These are phyloP conservation scores for Cryptomyrus ogoouensis DNA, from an alignment of 2,113 vertebrate species.

Conservation along the genomic window DNA sequence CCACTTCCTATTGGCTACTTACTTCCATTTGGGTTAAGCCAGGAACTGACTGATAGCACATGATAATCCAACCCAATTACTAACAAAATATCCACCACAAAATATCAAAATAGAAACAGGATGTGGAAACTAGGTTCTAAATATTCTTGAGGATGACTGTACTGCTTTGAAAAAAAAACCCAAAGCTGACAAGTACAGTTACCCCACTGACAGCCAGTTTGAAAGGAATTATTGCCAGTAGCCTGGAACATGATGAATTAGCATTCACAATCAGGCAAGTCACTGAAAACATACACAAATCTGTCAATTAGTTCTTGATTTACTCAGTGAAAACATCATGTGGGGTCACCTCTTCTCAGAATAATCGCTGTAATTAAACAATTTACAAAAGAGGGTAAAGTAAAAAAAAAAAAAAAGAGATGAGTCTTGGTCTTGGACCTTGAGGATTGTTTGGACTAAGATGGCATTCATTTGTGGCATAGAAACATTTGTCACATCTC, in stretches of 20 bases:
- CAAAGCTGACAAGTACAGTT: background rate
- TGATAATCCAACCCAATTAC: background rate
- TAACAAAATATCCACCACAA: background rate
- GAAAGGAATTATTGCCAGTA: background rate
- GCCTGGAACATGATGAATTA: background rate
- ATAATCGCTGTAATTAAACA: background rate
- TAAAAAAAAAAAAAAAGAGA: background rate
- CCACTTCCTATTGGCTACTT: background rate
- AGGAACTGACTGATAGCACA: background rate
- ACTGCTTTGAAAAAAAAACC: background rate
- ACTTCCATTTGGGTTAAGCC: background rate
- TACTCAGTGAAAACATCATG: background rate
- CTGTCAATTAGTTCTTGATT: conserved; percentile 7
- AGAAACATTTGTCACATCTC: background rate
- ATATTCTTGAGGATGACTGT: background rate
- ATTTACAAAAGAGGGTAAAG: background rate
- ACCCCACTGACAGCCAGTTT: background rate
- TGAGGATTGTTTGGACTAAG: background rate
- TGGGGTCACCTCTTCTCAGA: background rate
- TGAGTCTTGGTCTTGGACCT: background rate
- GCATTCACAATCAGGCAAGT: background rate
- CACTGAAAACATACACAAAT: background rate
- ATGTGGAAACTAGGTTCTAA: background rate
- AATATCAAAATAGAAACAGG: background rate
- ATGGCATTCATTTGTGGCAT: background rate